phyloP scores from a whole-genome alignment of 2,797 vertebrate genomes.

The Vespertilio murinus region DNA sequence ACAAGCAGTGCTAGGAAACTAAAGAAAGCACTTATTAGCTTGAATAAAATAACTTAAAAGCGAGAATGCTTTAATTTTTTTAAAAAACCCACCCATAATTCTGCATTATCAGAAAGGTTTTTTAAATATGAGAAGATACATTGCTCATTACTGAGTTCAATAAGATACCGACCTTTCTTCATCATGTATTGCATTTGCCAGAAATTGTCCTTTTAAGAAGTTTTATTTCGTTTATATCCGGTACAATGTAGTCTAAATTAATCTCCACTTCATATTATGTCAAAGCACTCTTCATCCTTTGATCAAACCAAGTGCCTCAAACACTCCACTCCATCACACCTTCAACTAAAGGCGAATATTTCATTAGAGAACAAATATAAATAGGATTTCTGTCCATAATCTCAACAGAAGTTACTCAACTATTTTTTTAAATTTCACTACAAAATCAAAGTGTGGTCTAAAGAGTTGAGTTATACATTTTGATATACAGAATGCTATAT shows the following conservation, averaged over 20 bases:
- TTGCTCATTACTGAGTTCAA: conserved; percentile 73
- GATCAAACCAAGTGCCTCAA: conserved; percentile 33
- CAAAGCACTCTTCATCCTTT: conserved; percentile 71
- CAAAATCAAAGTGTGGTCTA: conserved; percentile 54
- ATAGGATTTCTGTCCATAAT: background rate
- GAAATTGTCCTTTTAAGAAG: conserved; percentile 25
- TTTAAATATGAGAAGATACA: conserved; percentile 78
- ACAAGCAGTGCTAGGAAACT: conserved; percentile 79
- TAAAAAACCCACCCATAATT: conserved; percentile 44
- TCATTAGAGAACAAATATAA: background rate
- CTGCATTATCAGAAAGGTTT: conserved; percentile 66
- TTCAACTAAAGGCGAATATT: background rate
- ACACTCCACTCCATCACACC: conserved; percentile 25
- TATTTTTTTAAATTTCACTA: conserved; percentile 71
- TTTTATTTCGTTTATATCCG: conserved; percentile 32
- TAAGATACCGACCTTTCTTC: conserved; percentile 70
- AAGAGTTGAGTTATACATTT: conserved; percentile 36
- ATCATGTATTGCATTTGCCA: conserved; percentile 63
- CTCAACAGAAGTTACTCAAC: conserved; percentile 4
- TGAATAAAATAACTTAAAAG: conserved; percentile 64
- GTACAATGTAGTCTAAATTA: conserved; percentile 75
- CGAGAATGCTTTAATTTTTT: conserved; percentile 51
- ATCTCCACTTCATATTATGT: conserved; percentile 58
- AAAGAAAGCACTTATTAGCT: conserved; percentile 74
- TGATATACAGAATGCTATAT: conserved; percentile 44